A percentile compares a stretch with the other conserved stretches of the same genome.
These are phyloP conservation scores for Dusona sp. DNA, from an alignment of 2,888 invertebrate genomes.

Conservation along the genomic window DNA sequence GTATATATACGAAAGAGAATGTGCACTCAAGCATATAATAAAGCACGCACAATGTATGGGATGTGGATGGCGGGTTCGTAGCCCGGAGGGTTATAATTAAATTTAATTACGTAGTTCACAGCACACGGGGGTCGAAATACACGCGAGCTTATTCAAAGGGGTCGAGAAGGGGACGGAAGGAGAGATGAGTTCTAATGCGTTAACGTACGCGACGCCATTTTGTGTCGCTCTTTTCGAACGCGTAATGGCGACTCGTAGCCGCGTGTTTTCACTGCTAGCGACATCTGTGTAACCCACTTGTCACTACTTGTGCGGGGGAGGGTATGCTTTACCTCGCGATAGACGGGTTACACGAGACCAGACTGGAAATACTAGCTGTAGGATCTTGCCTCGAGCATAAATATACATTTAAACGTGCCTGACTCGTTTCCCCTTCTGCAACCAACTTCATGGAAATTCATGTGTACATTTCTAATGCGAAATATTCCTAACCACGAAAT, in stretches of 20 bases:
- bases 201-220: slow-evolving; percentile 20
- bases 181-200: background rate
- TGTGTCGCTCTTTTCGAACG: slow-evolving; percentile 12
- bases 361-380: slow-evolving; percentile 38
- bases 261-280: slow-evolving; percentile 9
- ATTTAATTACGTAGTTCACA: slow-evolving; percentile 80
- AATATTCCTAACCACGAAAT: slow-evolving; percentile 37
- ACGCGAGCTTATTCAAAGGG: slow-evolving; percentile 65
- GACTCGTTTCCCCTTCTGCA: slow-evolving; percentile 43
- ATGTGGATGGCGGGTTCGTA: slow-evolving; percentile 77
- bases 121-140: slow-evolving; percentile 74
- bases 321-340: background rate
- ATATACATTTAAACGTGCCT: slow-evolving; percentile 65
- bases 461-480: slow-evolving; percentile 61
- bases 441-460: slow-evolving; percentile 56
- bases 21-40: slow-evolving; percentile 28
- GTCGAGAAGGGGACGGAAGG: background rate
- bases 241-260: background rate
- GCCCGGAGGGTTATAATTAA: slow-evolving; percentile 80
- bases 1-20: background rate
- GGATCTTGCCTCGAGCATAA: slow-evolving; percentile 59
- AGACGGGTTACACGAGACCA: slow-evolving; percentile 16
- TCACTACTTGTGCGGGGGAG: background rate
- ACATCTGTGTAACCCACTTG: slow-evolving; percentile 39
- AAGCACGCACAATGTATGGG: slow-evolving; percentile 53